Base-by-base conservation (phyloP, 2,888 invertebrate species). In the Spisula subtruncata region DNA sequence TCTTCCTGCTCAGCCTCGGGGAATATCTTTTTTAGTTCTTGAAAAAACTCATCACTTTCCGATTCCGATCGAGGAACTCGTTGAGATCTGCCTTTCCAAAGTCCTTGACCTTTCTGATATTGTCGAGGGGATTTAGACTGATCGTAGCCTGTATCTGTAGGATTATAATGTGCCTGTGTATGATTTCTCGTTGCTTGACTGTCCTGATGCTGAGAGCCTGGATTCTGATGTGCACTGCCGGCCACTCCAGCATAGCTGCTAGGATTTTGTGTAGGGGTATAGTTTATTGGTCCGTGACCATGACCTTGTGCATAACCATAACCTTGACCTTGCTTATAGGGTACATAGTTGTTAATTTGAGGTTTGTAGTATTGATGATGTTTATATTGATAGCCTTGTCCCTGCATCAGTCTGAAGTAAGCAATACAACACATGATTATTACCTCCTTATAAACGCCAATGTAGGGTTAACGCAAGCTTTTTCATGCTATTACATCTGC, bases 11-110 rank as follows among this genome's bases (percentile, higher is more conserved):
- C 88, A 20, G 90, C 81, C 14, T 94, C 94, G 0, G 95, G 92
- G 93, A 94, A 96, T 54, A 96, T 90, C 29, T 54, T 90, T 79
- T 91, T 92, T 75, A 96, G 89, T 71, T 94, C 89, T 41, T 85
- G 75, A 41, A 89, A 89, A 46, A 96, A 85, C 18, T 92, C 80
- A 12, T 93, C 89, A 54, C 93, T 94, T 79, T 93, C 93, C 46
- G 90, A 86, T 54, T 92, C 86, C 32, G 91, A 89, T 56, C 95
- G 86, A 79, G 80, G 66, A 35, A 51, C 29, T 66, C 79, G 29
- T 46, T 81, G 71, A 85, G 81, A 81, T 81, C 80, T 80, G 54
- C 81, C 54, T 20, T 80, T 79, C 25, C 54, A 16, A 46, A 80
- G 54, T 35, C 87, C 56, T 32, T 85, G 81, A 86, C 79, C 86